phyloP scores from a whole-genome alignment of 64 coral and sea anemone genomes.

The Montipora cactus region DNA sequence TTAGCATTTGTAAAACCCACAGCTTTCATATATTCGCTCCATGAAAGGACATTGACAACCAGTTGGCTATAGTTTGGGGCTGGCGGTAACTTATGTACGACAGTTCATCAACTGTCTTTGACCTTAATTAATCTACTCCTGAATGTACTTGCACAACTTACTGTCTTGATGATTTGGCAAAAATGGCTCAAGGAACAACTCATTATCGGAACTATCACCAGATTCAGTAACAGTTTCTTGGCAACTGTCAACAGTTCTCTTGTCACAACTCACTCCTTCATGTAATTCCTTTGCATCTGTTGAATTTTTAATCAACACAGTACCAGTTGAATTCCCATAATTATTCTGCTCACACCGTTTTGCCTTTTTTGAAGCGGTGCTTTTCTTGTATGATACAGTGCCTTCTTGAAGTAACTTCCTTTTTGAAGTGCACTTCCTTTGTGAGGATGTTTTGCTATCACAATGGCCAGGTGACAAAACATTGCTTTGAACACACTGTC shows the following conservation, averaged over 20 bases:
- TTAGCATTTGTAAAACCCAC: too few species aligned
- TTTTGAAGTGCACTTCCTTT: not conserved
- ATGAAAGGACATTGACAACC: too few species aligned
- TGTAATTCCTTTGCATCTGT: not conserved
- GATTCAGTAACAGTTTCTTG: not conserved
- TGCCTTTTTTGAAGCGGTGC: not conserved
- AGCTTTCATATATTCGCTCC: too few species aligned
- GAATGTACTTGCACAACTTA: not conserved
- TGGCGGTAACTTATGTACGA: too few species aligned
- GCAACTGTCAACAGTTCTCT: not conserved
- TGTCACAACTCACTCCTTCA: not conserved
- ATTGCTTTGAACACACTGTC: not conserved
- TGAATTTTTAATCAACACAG: not conserved
- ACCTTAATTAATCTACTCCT: too few species aligned
- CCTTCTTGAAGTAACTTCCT: not conserved
- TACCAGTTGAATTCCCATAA: not conserved
- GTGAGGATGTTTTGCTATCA: not conserved
- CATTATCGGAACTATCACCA: slow-evolving; percentile 60
- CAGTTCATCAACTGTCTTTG: too few species aligned
- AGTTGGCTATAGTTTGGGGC: too few species aligned
- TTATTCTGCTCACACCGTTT: not conserved
- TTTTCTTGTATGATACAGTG: not conserved
- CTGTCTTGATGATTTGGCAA: slow-evolving; percentile 30
- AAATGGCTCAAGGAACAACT: slow-evolving; percentile 44
- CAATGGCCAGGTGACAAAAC: not conserved